phyloP scores from a whole-genome alignment of 1,140 invertebrate species.

The Tetranychus urticae region DNA sequence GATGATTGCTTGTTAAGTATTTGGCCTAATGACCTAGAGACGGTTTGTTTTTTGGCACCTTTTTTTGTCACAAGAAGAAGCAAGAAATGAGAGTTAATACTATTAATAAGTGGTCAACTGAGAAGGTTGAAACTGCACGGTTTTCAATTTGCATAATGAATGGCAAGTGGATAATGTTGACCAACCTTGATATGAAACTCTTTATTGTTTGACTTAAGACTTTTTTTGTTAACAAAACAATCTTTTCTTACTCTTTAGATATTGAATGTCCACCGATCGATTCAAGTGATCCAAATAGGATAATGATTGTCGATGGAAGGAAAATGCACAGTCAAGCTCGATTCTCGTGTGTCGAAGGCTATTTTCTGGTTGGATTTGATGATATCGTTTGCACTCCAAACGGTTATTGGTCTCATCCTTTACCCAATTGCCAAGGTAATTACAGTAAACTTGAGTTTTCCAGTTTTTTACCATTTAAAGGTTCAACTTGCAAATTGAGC shows the following conservation, averaged over 20 bases:
- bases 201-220: too few species aligned
- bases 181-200: too few species aligned
- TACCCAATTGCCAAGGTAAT: slow-evolving; percentile 14
- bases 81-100: too few species aligned
- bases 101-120: too few species aligned
- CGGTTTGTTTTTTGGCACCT: not conserved
- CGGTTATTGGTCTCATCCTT: slow-evolving; percentile 13
- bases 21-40: not conserved
- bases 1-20: not conserved
- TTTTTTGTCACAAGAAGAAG: not conserved
- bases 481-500: too few species aligned
- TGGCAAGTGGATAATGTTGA: too few species aligned
- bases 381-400: slow-evolving; percentile 12
- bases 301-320: slow-evolving; percentile 13
- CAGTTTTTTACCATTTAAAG: too few species aligned
- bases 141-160: too few species aligned
- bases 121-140: too few species aligned
- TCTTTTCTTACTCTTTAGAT: not conserved
- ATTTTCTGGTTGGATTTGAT: slow-evolving; percentile 8
- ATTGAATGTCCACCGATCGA: slow-evolving; percentile 12
- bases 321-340: slow-evolving; percentile 12
- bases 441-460: not conserved
- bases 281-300: slow-evolving; percentile 12
- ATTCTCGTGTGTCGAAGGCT: slow-evolving; percentile 15
- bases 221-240: too few species aligned